These are phyloP conservation scores for Tupaia tana DNA, from an alignment of 2,113 vertebrate genomes.

Conservation along the genomic window DNA sequence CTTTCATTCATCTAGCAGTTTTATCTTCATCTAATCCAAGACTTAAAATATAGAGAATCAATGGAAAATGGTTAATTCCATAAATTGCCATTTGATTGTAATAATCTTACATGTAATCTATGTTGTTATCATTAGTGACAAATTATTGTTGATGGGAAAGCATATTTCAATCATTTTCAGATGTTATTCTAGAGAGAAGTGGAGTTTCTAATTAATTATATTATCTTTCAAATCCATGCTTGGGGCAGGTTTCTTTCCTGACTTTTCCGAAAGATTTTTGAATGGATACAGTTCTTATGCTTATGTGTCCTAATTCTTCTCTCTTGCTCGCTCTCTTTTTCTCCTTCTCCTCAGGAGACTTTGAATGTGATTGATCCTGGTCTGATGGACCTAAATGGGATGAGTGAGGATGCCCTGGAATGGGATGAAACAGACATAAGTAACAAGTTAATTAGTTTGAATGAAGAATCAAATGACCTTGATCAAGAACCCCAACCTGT, in stretches of 20 bases:
- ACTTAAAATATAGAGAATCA: constrained; percentile 46
- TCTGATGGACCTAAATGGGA: constrained; percentile 91
- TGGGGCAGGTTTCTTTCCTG: constrained; percentile 45
- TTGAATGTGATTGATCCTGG: constrained; percentile 93
- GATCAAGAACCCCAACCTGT: constrained; percentile 83
- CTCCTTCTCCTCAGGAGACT: constrained; percentile 86
- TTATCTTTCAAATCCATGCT: constrained; percentile 43
- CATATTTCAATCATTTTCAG: constrained; percentile 39
- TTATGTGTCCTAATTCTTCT: constrained; percentile 47
- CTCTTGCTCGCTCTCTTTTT: background rate
- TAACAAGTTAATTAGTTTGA: constrained; percentile 90
- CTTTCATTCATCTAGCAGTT: constrained; percentile 19
- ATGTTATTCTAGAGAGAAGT: constrained; percentile 41
- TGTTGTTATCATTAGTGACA: constrained; percentile 49
- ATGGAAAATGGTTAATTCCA: constrained; percentile 52
- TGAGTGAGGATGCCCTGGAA: constrained; percentile 94
- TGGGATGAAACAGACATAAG: constrained; percentile 98
- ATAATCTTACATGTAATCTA: constrained; percentile 60
- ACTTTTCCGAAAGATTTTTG: constrained; percentile 54
- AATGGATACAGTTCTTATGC: background rate
- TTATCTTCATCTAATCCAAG: constrained; percentile 11
- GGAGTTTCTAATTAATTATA: constrained; percentile 49
- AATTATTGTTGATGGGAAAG: constrained; percentile 74
- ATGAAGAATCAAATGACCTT: constrained; percentile 86
- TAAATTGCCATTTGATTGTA: background rate